Evolutionary conservation across 2,888 invertebrate species (phyloP).

Genomic region (Zygaena filipendulae): DNA sequence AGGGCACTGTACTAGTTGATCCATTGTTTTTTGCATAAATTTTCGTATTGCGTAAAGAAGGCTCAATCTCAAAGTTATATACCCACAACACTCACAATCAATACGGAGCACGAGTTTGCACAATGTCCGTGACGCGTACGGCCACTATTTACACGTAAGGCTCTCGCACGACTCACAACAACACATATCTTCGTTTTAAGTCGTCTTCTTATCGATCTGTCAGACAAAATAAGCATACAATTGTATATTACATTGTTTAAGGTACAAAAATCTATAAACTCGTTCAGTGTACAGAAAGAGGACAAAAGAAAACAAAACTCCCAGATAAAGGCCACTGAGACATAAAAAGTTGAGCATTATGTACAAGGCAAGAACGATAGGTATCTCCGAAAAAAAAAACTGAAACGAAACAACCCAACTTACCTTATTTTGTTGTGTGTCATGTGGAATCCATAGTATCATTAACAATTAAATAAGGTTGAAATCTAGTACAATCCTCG

Average conservation of each 20-base stretch:
- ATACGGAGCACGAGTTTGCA: slow-evolving; percentile 34
- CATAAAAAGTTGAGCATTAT: slow-evolving; percentile 58
- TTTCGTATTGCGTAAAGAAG: slow-evolving; percentile 14
- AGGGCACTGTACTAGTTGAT: slow-evolving; percentile 74
- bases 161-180: slow-evolving; percentile 42
- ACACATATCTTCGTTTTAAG: slow-evolving; percentile 50
- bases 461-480: slow-evolving; percentile 32
- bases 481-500: too few species aligned
- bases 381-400: slow-evolving; percentile 37
- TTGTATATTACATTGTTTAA: slow-evolving; percentile 24
- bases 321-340: slow-evolving; percentile 65
- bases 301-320: slow-evolving; percentile 67
- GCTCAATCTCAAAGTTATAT: neutral
- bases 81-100: slow-evolving; percentile 24
- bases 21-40: too few species aligned
- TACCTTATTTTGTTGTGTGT: slow-evolving; percentile 42
- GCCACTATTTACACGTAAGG: slow-evolving; percentile 47
- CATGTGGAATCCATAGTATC: slow-evolving; percentile 52
- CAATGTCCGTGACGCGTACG: slow-evolving; percentile 54
- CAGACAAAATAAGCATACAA: slow-evolving; percentile 49
- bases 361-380: slow-evolving; percentile 24
- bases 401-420: too few species aligned
- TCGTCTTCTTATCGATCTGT: slow-evolving; percentile 62
- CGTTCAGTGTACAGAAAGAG: slow-evolving; percentile 46
- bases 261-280: slow-evolving; percentile 33